Conservation (phyloP, 2,888 invertebrate genomes). For the Andrena haemorrhoa region DNA sequence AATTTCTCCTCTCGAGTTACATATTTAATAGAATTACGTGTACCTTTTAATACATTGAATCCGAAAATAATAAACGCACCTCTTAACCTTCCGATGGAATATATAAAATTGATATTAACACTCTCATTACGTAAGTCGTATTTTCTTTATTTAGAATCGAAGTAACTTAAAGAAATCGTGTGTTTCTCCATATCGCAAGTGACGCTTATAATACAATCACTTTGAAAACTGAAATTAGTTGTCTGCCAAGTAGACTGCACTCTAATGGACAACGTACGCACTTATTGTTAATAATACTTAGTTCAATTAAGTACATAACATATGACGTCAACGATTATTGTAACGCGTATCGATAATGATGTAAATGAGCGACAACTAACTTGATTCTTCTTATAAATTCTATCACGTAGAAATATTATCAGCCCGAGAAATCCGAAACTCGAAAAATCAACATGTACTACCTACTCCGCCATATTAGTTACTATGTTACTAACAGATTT, state of each 20-base stretch:
- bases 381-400: constrained; percentile 37
- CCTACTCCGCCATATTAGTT: constrained; percentile 62
- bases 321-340: constrained; percentile 26
- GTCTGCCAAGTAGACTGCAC: constrained; percentile 32
- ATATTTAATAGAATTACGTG: constrained; percentile 13
- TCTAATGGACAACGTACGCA: constrained; percentile 47
- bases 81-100: constrained; percentile 53
- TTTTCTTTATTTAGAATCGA: constrained; percentile 54
- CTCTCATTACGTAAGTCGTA: constrained; percentile 55
- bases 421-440: constrained; percentile 41
- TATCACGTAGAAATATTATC: constrained; percentile 36
- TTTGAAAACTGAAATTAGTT: constrained; percentile 38
- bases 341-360: constrained; percentile 29
- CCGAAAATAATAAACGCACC: constrained; percentile 37
- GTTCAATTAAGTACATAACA: constrained; percentile 38
- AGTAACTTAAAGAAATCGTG: constrained; percentile 26
- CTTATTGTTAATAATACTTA: constrained; percentile 55
- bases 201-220: constrained; percentile 36
- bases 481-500: constrained; percentile 36
- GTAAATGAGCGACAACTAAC: constrained; percentile 30
- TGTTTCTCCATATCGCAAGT: constrained; percentile 20
- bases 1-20: constrained; percentile 1
- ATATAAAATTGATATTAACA: constrained; percentile 54
- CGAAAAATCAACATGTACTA: constrained; percentile 45
- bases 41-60: constrained; percentile 11